Conservation (phyloP, 2,113 vertebrate genomes). For the Sialia sialis region DNA sequence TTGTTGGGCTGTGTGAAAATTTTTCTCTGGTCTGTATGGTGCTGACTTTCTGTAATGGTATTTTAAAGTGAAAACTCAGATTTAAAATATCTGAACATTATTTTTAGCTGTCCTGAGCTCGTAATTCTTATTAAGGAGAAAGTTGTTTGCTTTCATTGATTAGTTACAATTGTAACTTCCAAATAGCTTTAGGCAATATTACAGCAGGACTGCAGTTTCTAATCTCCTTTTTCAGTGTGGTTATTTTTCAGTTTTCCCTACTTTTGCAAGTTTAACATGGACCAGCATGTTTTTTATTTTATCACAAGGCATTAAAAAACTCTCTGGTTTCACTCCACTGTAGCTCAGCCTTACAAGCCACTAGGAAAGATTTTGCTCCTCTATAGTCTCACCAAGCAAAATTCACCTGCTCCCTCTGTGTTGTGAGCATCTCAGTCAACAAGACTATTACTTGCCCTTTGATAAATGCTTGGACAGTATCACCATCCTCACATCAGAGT, state of each 20-base stretch:
- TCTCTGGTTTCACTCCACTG: background rate
- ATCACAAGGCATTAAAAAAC: background rate
- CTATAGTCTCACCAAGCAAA: background rate
- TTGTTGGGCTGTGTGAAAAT: background rate
- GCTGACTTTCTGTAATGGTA: background rate
- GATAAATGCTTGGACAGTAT: background rate
- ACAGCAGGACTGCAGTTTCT: background rate
- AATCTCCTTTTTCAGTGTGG: background rate
- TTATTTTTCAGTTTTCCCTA: background rate
- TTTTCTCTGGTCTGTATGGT: background rate
- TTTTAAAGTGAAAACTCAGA: constrained; percentile 16
- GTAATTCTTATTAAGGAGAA: background rate
- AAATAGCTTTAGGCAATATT: background rate
- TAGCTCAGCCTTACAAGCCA: fast-evolving
- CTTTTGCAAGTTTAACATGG: background rate
- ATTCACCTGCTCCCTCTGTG: background rate
- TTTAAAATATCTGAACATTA: constrained; percentile 2
- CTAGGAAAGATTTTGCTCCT: background rate
- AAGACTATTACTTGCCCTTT: background rate
- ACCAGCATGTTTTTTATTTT: background rate
- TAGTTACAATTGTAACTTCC: background rate
- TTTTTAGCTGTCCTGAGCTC: background rate
- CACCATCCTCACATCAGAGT: background rate
- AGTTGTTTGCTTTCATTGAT: constrained; percentile 21
- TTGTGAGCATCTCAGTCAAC: background rate